Percentiles rank a stretch among this genome's conserved stretches.
phyloP scores from a whole-genome alignment of 2,113 vertebrate genomes.

The Xiphophorus hellerii region DNA sequence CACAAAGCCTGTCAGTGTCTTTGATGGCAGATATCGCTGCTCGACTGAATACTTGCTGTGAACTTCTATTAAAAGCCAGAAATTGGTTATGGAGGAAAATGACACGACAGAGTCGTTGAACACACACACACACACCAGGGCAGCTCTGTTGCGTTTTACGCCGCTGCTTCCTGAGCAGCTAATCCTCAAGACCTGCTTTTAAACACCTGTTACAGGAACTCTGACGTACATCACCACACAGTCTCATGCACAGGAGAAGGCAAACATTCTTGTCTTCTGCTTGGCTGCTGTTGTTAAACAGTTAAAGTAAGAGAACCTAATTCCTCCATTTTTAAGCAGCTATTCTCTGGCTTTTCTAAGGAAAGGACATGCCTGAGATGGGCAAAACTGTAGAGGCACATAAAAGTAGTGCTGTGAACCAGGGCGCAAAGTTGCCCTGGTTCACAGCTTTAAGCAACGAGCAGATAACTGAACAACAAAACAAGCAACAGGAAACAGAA shows the following conservation, averaged over 20 bases:
- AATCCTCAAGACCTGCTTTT: slow-evolving; percentile 56
- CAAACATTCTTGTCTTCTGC: not conserved
- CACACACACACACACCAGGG: slow-evolving; percentile 43
- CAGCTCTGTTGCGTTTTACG: slow-evolving; percentile 16
- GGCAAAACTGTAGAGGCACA: too few species aligned
- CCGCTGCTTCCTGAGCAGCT: slow-evolving; percentile 64
- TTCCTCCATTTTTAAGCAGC: not conserved
- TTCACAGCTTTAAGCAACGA: too few species aligned
- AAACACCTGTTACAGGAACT: slow-evolving; percentile 51
- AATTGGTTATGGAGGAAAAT: slow-evolving; percentile 31
- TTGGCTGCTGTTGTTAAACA: not conserved
- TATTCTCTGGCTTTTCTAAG: not conserved
- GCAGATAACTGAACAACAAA: too few species aligned
- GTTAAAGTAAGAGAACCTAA: not conserved
- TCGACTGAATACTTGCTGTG: slow-evolving; percentile 43
- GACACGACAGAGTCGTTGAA: slow-evolving; percentile 46
- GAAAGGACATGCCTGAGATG: too few species aligned
- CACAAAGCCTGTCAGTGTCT: slow-evolving; percentile 16
- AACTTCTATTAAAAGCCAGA: slow-evolving; percentile 11
- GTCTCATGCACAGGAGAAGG: not conserved
- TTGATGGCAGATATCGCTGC: slow-evolving; percentile 9
- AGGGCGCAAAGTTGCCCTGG: too few species aligned
- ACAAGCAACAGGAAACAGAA: too few species aligned
- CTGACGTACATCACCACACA: not conserved
- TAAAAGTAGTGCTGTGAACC: too few species aligned